These are phyloP conservation scores for Limonius californicus DNA, from an alignment of 1,140 invertebrate species.

Conservation along the genomic window DNA sequence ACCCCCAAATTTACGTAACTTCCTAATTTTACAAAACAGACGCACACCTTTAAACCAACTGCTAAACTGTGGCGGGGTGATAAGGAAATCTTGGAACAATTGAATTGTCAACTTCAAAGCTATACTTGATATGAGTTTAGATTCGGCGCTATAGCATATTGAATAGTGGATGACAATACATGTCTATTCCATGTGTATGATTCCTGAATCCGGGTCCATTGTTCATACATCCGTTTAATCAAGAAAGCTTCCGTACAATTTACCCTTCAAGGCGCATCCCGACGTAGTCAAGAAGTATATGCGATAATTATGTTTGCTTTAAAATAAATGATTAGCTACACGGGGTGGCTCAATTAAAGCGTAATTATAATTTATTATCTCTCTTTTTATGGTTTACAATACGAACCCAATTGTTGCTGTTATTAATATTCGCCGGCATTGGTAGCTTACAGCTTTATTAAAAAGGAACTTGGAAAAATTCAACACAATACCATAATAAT, in stretches of 20 bases:
- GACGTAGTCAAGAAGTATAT: neutral
- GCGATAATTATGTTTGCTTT: neutral
- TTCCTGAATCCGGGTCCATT: conserved; percentile 12
- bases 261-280: neutral
- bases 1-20: neutral
- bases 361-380: too few species aligned
- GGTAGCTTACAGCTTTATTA: too few species aligned
- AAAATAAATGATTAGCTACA: too few species aligned
- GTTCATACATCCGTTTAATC: neutral
- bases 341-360: too few species aligned
- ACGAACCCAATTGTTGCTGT: too few species aligned
- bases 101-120: conserved; percentile 38
- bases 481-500: too few species aligned
- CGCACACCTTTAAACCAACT: neutral
- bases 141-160: conserved; percentile 27
- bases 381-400: too few species aligned
- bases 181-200: conserved; percentile 35
- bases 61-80: conserved; percentile 6
- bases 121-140: conserved; percentile 28
- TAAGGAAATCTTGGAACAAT: conserved; percentile 34
- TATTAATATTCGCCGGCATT: too few species aligned
- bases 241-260: conserved; percentile 6
- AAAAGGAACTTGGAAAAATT: too few species aligned
- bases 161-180: conserved; percentile 33
- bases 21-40: neutral